Evolutionary conservation across 2,797 vertebrate genomes (phyloP).

Genomic region (Semaprochilodus insignis): DNA sequence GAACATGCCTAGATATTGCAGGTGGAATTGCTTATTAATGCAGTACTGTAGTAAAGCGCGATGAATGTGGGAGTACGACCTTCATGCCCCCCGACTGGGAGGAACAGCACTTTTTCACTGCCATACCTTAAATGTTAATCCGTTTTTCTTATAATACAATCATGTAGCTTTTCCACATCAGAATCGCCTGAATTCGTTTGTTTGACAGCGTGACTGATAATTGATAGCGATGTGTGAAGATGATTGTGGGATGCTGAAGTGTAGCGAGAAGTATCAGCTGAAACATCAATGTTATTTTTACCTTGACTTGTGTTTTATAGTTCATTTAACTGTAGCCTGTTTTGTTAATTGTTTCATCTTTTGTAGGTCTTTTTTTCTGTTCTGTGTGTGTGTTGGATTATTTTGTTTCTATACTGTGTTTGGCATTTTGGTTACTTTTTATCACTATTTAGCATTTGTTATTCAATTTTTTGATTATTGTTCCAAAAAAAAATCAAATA

Average conservation of each 20-base stretch:
- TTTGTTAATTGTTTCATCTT: slow-evolving; percentile 55
- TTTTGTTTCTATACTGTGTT: slow-evolving; percentile 58
- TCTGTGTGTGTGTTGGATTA: slow-evolving; percentile 58
- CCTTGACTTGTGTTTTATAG: slow-evolving; percentile 53
- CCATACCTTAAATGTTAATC: slow-evolving; percentile 63
- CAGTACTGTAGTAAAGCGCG: slow-evolving; percentile 60
- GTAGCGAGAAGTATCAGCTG: slow-evolving; percentile 49
- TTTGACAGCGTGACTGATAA: slow-evolving; percentile 16
- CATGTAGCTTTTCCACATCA: not conserved
- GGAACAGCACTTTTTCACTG: slow-evolving; percentile 71
- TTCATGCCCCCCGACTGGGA: slow-evolving; percentile 48
- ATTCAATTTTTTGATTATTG: slow-evolving; percentile 64
- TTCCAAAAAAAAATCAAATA: slow-evolving; percentile 66
- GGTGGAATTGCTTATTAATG: slow-evolving; percentile 49
- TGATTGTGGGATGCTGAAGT: slow-evolving; percentile 7
- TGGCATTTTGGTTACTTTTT: slow-evolving; percentile 62
- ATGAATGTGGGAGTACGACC: slow-evolving; percentile 63
- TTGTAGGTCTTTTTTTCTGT: slow-evolving; percentile 59
- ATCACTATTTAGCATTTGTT: slow-evolving; percentile 69
- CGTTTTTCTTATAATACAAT: slow-evolving; percentile 30
- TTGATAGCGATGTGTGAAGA: slow-evolving; percentile 28
- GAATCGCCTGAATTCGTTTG: slow-evolving; percentile 12
- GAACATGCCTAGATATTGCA: slow-evolving; percentile 41
- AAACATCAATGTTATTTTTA: slow-evolving; percentile 50
- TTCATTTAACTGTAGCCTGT: slow-evolving; percentile 45